phyloP scores from a whole-genome alignment of 2,888 invertebrate genomes.

The Atherix ibis region DNA sequence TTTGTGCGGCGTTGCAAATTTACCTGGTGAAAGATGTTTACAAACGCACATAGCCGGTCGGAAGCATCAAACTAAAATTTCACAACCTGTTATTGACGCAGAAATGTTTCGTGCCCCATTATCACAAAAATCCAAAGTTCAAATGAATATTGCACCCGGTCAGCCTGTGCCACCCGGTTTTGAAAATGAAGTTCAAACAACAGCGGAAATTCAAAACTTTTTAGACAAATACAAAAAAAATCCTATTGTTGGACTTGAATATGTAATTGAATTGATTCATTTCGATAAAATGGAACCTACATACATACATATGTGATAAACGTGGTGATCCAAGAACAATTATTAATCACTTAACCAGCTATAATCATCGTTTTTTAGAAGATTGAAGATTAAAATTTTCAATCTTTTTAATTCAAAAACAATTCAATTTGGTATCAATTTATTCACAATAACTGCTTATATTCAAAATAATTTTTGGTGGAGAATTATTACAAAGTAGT shows the following conservation, averaged over 20 bases:
- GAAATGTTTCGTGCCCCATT: slow-evolving; percentile 12
- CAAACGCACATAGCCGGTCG: slow-evolving; percentile 16
- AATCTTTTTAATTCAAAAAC: too few species aligned
- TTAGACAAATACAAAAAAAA: slow-evolving; percentile 34
- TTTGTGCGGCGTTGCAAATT: slow-evolving; percentile 34
- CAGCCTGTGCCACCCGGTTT: slow-evolving; percentile 57
- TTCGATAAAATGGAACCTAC: slow-evolving; percentile 51
- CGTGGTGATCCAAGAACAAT: slow-evolving; percentile 65
- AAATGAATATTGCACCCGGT: slow-evolving; percentile 36
- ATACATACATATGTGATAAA: slow-evolving; percentile 68
- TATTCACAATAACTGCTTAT: too few species aligned
- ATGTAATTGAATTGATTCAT: slow-evolving; percentile 55
- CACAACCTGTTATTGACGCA: slow-evolving; percentile 12
- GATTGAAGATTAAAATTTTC: too few species aligned
- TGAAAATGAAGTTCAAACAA: slow-evolving; percentile 41
- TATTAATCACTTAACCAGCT: slow-evolving; percentile 61
- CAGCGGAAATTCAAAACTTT: slow-evolving; percentile 35
- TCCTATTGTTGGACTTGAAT: slow-evolving; percentile 57
- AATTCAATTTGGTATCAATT: too few species aligned
- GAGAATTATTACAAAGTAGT: too few species aligned
- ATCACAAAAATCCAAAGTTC: slow-evolving; percentile 12
- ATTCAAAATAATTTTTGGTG: too few species aligned
- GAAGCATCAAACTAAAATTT: slow-evolving; percentile 16
- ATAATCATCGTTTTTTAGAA: too few species aligned
- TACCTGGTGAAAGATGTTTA: slow-evolving; percentile 15